A percentile compares a stretch with the other conserved stretches of the same genome.
Conservation (phyloP, 2,888 invertebrate species). For the Nemurella pictetii region DNA sequence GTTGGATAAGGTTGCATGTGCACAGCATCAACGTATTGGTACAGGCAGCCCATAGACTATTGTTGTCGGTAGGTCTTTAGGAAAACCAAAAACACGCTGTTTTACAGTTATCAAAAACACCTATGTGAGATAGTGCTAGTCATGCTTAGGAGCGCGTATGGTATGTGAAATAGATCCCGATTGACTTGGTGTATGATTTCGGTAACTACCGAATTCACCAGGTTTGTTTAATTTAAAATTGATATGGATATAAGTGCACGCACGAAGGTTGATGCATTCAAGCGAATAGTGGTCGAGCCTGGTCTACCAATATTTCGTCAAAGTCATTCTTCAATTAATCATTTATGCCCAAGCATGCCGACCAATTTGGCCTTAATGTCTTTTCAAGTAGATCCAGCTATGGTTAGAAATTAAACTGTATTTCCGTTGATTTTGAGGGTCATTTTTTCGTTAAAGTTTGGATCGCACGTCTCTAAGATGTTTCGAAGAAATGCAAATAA, state of each 20-base stretch:
- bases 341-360: not conserved
- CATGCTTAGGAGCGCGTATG: too few species aligned
- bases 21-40: too few species aligned
- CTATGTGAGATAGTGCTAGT: too few species aligned
- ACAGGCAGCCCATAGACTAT: too few species aligned
- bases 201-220: not conserved
- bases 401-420: not conserved
- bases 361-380: conserved; percentile 6
- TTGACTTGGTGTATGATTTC: not conserved
- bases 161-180: not conserved
- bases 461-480: too few species aligned
- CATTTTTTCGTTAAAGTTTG: too few species aligned
- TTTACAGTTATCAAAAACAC: too few species aligned
- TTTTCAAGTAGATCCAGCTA: conserved; percentile 3
- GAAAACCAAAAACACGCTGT: too few species aligned
- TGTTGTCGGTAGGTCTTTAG: too few species aligned
- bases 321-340: not conserved
- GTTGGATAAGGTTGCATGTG: too few species aligned
- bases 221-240: not conserved
- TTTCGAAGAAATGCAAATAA: not conserved
- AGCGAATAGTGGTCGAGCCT: not conserved
- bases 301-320: not conserved
- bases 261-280: conserved; percentile 9
- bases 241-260: not conserved
- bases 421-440: conserved; percentile 7